Percentiles rank a stretch among this genome's conserved stretches.
phyloP scores from a whole-genome alignment of 2,888 invertebrate genomes.

The Pterostichus niger region DNA sequence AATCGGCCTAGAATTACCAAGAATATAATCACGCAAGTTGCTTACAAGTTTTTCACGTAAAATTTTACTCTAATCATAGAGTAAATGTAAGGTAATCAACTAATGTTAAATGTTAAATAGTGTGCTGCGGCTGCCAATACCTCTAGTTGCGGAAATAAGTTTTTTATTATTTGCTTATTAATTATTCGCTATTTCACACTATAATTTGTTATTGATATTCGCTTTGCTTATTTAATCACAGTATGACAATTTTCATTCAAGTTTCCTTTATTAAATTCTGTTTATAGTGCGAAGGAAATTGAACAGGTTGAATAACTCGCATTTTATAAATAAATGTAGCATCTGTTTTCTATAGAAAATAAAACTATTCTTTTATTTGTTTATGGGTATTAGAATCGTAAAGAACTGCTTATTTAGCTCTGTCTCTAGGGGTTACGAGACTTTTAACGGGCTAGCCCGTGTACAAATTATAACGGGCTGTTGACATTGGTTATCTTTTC shows the following conservation, averaged over 20 bases:
- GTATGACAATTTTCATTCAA: background rate
- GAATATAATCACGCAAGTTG: conserved; percentile 11
- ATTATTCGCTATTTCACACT: conserved; percentile 24
- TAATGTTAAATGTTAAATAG: conserved; percentile 33
- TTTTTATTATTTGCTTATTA: conserved; percentile 13
- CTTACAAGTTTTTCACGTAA: conserved; percentile 27
- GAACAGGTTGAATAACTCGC: too few relatives aligned
- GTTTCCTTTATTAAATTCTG: too few relatives aligned
- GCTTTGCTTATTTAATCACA: background rate
- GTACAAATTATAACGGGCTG: too few relatives aligned
- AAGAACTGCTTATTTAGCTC: too few relatives aligned
- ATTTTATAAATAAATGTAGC: too few relatives aligned
- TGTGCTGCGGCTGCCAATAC: background rate
- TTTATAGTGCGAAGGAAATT: too few relatives aligned
- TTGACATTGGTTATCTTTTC: too few relatives aligned
- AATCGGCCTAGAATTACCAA: background rate
- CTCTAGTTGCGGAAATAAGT: background rate
- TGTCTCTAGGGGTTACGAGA: too few relatives aligned
- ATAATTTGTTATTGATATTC: conserved; percentile 28
- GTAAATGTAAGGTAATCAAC: conserved; percentile 36
- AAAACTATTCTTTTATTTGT: too few relatives aligned
- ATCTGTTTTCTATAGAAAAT: too few relatives aligned
- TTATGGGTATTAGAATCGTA: too few relatives aligned
- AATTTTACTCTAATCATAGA: conserved; percentile 36
- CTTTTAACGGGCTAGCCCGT: too few relatives aligned